Base-by-base conservation (phyloP, 2,797 vertebrate species). In the Clarias platycephalus region DNA sequence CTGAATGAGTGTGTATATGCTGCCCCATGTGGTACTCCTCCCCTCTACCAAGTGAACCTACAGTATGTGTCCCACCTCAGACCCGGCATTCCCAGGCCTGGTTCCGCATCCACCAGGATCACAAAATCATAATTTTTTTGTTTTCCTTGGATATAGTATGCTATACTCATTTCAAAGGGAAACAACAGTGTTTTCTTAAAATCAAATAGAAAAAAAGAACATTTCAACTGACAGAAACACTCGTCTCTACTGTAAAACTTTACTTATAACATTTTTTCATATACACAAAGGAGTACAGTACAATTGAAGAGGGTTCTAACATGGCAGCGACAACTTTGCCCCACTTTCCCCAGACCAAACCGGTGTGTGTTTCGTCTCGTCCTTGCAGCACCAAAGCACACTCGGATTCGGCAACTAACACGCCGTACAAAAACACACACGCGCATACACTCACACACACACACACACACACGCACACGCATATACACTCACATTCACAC, bases 251-350 rank as follows among this genome's bases (percentile, higher is more conserved):
- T 89, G 94, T 96, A 96, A 96, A 96, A 96, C 95, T 97, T 96
- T 96, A 96, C 95, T 96, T 96, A 96, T 95, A 96, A 95, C 96
- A 96, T 94, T 93, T 53, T 53, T 84, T 94, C 95, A 95, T 96
- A 96, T 96, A 93, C 96, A 97, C 95, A 96, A 95, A 96, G 94
- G 94, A 96, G 94, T 96, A 97, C 96, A 96, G 96, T 96, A 96
- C 96, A 95, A 95, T 90, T 89, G 81, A 86, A 88, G 87, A 85
- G 85, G 90, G 86, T 88, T 88, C 85, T 90, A 88, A 89, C 86
- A 91, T 88, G 90, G 86, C 90, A 91, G 87, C 89, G 87, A 82
- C 18, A 10, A 75, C 82, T 74, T 84, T 85, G 80, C 82, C 84
- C 85, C 80, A 66, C 85, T 87, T 78, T 87, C 82, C 83, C 87